Base-by-base conservation (phyloP, 2,888 invertebrate genomes). In the Latrodectus elegans region DNA sequence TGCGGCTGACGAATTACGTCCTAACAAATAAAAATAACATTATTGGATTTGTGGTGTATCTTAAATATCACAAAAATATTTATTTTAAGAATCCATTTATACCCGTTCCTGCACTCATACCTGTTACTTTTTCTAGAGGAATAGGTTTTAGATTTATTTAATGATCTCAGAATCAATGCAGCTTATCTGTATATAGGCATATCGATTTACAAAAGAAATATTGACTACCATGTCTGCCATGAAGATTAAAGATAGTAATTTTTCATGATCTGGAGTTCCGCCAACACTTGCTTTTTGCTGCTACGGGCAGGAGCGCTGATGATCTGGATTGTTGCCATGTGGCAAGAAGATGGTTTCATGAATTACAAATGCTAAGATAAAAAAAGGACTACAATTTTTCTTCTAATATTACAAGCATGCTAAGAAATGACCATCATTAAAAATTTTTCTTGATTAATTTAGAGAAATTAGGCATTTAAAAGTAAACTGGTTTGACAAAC, bases 231-330 rank as follows among this genome's bases (percentile, higher is more conserved):
- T 15, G 60, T n/a, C n/a, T n/a, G 14, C 60, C 60, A 60, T 60
- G 60, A 60, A 60, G 60, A 60, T 60, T 60, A 60, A 60, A 60
- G 60, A 60, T 60, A n/a, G 60, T 60, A 60, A 60, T 60, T 15
- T 60, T 60, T 60, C 60, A 60, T 60, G 60, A 60, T 60, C 60
- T 60, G 60, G 60, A 60, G 60, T 15, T n/a, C 12, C n/a, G 60
- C 60, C 60, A 60, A 60, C 60, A 60, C 14, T 60, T 15, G 60
- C 10, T n/a, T 15, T 60, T 60, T 12, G 38, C 38, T 38, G 38
- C 38, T 38, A 38, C 6, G 12, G 60, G 60, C 10, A 15, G 60
- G 60, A 60, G 60, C 60, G n/a, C 12, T 60, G 60, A 60, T 60
- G 60, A 60, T 60, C 10, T 60, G 60, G 60, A 60, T 60, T 15